Percentiles rank a stretch among this genome's conserved stretches.
phyloP scores from a whole-genome alignment of 2,113 vertebrate genomes.

The Pavo muticus region DNA sequence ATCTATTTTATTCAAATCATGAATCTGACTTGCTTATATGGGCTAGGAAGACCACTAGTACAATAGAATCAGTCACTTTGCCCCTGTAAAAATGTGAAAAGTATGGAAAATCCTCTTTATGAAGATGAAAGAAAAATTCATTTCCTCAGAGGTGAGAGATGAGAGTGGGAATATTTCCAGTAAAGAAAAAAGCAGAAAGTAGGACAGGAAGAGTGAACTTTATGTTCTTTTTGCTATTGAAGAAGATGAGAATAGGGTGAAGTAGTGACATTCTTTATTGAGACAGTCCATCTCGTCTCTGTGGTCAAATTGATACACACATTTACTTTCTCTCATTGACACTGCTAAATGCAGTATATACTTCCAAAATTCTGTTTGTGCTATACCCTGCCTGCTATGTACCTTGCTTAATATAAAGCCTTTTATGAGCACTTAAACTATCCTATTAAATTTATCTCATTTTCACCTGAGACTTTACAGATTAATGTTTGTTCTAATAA shows the following conservation, averaged over 20 bases:
- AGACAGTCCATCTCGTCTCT: not conserved
- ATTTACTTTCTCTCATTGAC: not conserved
- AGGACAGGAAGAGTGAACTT: constrained; percentile 24
- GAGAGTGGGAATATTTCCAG: not conserved
- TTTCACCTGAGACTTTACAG: not conserved
- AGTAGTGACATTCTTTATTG: not conserved
- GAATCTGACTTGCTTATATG: not conserved
- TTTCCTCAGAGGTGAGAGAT: not conserved
- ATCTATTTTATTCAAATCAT: not conserved
- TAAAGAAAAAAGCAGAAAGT: not conserved
- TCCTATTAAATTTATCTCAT: not conserved
- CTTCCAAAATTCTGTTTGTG: not conserved
- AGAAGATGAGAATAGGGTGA: not conserved
- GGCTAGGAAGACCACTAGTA: not conserved
- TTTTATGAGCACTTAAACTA: not conserved
- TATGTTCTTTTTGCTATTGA: not conserved
- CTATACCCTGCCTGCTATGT: not conserved
- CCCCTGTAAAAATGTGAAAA: not conserved
- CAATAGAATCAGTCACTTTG: not conserved
- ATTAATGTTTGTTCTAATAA: not conserved
- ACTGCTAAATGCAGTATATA: not conserved
- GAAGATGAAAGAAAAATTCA: not conserved
- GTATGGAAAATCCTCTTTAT: not conserved
- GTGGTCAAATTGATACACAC: not conserved
- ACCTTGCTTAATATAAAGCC: not conserved